Percentiles rank a stretch among this genome's conserved stretches.
Conservation (phyloP, 2,113 vertebrate genomes). For the Xerus inauris region DNA sequence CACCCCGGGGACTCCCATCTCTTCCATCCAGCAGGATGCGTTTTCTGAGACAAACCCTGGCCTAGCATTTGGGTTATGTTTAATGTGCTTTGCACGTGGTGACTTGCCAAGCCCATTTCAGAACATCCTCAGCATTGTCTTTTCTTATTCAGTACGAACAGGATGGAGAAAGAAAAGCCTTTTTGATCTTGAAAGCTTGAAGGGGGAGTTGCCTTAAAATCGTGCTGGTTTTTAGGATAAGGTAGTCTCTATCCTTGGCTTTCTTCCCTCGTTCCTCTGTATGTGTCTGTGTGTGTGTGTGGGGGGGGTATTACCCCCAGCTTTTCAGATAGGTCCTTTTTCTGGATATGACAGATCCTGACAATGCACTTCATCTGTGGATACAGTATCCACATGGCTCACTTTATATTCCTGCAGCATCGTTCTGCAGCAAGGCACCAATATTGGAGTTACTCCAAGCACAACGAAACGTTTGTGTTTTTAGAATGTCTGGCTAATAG, state of each 20-base stretch:
- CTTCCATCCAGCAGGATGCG: neutral
- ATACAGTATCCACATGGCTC: conserved; percentile 5
- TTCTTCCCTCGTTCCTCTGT: neutral
- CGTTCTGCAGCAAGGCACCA: conserved; percentile 75
- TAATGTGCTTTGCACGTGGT: conserved; percentile 8
- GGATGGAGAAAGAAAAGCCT: neutral
- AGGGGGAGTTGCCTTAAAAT: conserved; percentile 14
- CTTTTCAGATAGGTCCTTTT: neutral
- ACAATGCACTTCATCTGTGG: neutral
- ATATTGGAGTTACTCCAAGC: conserved; percentile 78
- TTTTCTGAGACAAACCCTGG: neutral
- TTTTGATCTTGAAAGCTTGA: conserved; percentile 1
- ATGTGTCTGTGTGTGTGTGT: neutral
- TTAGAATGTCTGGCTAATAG: conserved; percentile 72
- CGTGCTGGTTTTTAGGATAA: neutral
- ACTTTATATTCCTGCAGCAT: conserved; percentile 76
- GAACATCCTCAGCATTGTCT: neutral
- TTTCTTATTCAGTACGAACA: neutral
- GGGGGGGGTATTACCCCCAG: neutral
- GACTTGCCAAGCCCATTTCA: conserved; percentile 19
- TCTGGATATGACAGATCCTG: neutral
- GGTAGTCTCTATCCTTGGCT: neutral
- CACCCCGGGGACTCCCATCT: neutral
- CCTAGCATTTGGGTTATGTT: neutral
- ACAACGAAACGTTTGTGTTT: conserved; percentile 76